phyloP scores from a whole-genome alignment of 2,888 invertebrate genomes.

The Aleiodes testaceus region DNA sequence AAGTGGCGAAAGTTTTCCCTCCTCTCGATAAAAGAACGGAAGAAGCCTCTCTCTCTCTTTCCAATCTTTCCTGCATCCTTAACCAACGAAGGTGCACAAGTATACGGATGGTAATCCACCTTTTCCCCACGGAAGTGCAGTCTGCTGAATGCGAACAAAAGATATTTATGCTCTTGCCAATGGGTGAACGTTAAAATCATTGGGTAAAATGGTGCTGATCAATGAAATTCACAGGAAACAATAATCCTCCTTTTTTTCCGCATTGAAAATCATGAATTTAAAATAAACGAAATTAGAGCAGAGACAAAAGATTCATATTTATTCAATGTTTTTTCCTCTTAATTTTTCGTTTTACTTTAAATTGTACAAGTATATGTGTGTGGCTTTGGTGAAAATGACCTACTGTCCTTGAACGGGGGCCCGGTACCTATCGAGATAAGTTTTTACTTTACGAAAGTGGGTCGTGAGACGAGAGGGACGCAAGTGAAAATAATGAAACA shows the following conservation, averaged over 20 bases:
- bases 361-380: constrained; percentile 13
- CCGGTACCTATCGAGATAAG: constrained; percentile 42
- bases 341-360: constrained; percentile 2
- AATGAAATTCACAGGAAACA: background rate
- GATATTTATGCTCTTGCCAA: constrained; percentile 50
- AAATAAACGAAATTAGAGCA: constrained; percentile 13
- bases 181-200: constrained; percentile 29
- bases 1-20: constrained; percentile 35
- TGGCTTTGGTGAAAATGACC: constrained; percentile 44
- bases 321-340: constrained; percentile 6
- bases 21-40: constrained; percentile 35
- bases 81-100: constrained; percentile 5
- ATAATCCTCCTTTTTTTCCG: too few relatives aligned
- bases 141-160: constrained; percentile 59
- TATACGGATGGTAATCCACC: constrained; percentile 13
- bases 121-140: constrained; percentile 57
- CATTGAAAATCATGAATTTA: too few relatives aligned
- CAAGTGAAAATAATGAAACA: constrained; percentile 43
- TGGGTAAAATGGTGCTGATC: constrained; percentile 9
- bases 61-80: constrained; percentile 11
- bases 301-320: constrained; percentile 42
- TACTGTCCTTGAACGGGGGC: constrained; percentile 43
- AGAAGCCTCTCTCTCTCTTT: constrained; percentile 3
- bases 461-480: constrained; percentile 39
- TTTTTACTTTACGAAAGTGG: constrained; percentile 40